Evolutionary conservation across 2,888 invertebrate genomes (phyloP).

Genomic region (Monoplex corrugatus): DNA sequence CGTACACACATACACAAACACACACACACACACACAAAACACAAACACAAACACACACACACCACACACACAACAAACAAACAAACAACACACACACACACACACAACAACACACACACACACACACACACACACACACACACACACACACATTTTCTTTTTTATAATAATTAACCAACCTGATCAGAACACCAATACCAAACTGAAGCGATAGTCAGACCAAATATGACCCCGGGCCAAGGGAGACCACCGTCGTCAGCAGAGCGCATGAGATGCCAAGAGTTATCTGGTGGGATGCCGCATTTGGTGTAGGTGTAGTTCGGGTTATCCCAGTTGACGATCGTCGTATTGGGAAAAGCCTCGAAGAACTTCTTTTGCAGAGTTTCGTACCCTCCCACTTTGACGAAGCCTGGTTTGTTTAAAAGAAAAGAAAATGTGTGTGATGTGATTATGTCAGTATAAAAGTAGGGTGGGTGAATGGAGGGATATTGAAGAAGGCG

Average conservation of each 20-base stretch:
- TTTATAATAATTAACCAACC: slow-evolving; percentile 60
- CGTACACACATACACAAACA: too few species aligned
- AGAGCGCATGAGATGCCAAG: slow-evolving; percentile 74
- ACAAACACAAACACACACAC: too few species aligned
- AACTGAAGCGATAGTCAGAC: slow-evolving; percentile 78
- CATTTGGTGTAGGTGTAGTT: slow-evolving; percentile 74
- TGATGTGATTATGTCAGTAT: background rate
- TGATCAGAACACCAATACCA: slow-evolving; percentile 82
- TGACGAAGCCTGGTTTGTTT: slow-evolving; percentile 74
- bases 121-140: background rate
- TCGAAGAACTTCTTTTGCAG: slow-evolving; percentile 80
- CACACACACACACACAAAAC: too few species aligned
- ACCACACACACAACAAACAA: background rate
- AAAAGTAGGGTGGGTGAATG: too few species aligned
- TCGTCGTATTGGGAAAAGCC: slow-evolving; percentile 75
- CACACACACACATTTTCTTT: background rate
- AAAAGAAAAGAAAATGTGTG: too few species aligned
- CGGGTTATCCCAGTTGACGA: slow-evolving; percentile 62
- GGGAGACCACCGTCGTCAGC: slow-evolving; percentile 77
- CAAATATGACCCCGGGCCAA: slow-evolving; percentile 80
- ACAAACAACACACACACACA: background rate
- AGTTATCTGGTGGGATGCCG: slow-evolving; percentile 76
- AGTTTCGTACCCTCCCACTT: slow-evolving; percentile 83
- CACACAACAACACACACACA: background rate
- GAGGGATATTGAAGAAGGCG: too few species aligned